Percentiles rank a stretch among this genome's conserved stretches.
Evolutionary conservation across 1,140 invertebrate genomes (phyloP).

Genomic region (Bombus breviceps): DNA sequence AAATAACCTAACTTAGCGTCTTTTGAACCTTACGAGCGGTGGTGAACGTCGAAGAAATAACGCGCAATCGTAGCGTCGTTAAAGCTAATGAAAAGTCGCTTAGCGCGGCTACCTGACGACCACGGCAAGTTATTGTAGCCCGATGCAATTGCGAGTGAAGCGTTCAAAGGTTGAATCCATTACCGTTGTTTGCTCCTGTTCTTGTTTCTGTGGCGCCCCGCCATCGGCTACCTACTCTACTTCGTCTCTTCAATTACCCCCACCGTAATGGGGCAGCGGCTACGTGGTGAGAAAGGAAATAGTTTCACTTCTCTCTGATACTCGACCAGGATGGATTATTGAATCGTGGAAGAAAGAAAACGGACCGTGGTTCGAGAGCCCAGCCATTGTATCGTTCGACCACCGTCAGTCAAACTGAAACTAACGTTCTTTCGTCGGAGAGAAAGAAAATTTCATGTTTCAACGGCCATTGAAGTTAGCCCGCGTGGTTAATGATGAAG

Average conservation of each 20-base stretch:
- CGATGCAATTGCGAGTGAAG: slow-evolving; percentile 36
- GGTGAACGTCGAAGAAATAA: not conserved
- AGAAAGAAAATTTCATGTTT: slow-evolving; percentile 59
- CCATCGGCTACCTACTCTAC: not conserved
- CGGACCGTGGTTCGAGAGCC: not conserved
- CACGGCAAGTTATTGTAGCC: slow-evolving; percentile 22
- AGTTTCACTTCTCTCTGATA: slow-evolving; percentile 25
- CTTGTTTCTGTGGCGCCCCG: slow-evolving; percentile 33
- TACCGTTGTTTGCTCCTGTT: slow-evolving; percentile 46
- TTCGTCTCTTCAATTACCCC: slow-evolving; percentile 44
- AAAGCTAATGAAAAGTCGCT: slow-evolving; percentile 42
- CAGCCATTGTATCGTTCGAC: slow-evolving; percentile 25
- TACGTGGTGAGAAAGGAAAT: slow-evolving; percentile 1
- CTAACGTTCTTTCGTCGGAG: slow-evolving; percentile 35
- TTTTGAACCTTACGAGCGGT: not conserved
- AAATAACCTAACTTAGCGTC: not conserved
- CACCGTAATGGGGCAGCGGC: too few relatives aligned
- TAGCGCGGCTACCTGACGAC: not conserved
- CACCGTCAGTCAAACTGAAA: not conserved
- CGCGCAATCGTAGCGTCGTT: slow-evolving; percentile 5
- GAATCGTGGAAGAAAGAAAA: slow-evolving; percentile 19
- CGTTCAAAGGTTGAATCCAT: slow-evolving; percentile 54
- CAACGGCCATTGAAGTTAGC: slow-evolving; percentile 44
- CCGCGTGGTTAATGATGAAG: slow-evolving; percentile 50
- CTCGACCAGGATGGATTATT: slow-evolving; percentile 8